These are phyloP conservation scores for Toxostoma redivivum DNA, from an alignment of 2,113 vertebrate species.

Conservation along the genomic window DNA sequence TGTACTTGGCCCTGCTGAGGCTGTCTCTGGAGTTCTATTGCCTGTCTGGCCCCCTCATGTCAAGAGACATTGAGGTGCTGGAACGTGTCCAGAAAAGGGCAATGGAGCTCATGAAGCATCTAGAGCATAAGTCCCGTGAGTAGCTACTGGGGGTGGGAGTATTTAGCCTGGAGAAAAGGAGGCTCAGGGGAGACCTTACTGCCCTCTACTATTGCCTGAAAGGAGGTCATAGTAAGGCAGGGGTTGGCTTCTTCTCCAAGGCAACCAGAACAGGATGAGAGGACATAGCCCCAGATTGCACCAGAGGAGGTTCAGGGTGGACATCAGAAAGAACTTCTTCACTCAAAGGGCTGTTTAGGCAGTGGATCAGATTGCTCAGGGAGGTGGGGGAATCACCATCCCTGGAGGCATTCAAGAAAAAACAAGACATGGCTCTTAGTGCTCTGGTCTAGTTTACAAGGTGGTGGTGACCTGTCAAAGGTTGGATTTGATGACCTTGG, in stretches of 20 bases:
- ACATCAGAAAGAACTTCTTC: not conserved
- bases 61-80: not conserved
- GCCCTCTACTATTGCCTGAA: not conserved
- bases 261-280: not conserved
- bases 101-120: not conserved
- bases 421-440: fast-evolving
- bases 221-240: not conserved
- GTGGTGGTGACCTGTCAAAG: not conserved
- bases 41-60: not conserved
- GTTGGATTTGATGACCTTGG: not conserved
- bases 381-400: fast-evolving
- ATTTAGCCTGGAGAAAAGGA: not conserved
- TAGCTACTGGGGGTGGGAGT: not conserved
- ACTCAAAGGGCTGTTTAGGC: not conserved
- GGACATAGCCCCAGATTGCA: not conserved
- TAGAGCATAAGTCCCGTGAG: not conserved
- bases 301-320: not conserved
- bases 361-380: fast-evolving
- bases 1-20: not conserved
- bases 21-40: not conserved
- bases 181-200: not conserved
- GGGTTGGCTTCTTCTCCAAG: not conserved
- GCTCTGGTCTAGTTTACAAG: not conserved
- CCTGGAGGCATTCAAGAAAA: not conserved
- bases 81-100: not conserved